Conservation (phyloP, 2,797 vertebrate species). For the Megalops cyprinoides region DNA sequence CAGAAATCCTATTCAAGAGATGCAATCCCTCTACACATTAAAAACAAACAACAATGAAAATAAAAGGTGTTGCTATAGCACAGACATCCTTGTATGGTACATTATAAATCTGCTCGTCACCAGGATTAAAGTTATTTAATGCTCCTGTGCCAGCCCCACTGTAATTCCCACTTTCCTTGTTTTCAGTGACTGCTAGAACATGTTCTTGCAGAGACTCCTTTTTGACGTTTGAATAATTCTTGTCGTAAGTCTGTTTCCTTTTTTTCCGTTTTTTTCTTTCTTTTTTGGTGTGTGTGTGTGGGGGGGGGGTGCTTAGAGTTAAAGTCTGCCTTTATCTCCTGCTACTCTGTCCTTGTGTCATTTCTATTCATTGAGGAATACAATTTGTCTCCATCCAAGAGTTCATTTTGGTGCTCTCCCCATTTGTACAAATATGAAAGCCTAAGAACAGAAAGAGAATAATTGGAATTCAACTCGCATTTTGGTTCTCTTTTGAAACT, state of each 20-base stretch:
- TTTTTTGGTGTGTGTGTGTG: too few relatives aligned
- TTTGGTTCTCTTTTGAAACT: background rate
- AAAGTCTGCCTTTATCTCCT: background rate
- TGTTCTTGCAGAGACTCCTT: background rate
- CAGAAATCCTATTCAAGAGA: background rate
- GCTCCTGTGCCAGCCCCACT: background rate
- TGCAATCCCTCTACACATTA: background rate
- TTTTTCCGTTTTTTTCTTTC: too few relatives aligned
- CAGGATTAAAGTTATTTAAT: background rate
- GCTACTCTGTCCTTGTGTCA: conserved; percentile 1
- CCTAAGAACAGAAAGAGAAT: background rate
- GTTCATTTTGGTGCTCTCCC: background rate
- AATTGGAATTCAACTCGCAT: background rate
- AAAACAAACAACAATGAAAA: background rate
- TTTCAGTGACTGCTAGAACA: background rate
- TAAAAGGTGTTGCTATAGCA: background rate
- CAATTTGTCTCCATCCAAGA: too few relatives aligned
- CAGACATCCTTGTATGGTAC: background rate
- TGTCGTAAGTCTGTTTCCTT: conserved; percentile 7
- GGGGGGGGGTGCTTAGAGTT: too few relatives aligned
- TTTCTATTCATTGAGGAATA: conserved; percentile 2
- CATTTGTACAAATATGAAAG: background rate
- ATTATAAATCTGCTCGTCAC: background rate
- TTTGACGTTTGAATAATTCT: conserved; percentile 15
- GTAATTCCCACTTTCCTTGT: background rate